Base-by-base conservation (phyloP, 2,888 invertebrate genomes). In the Orthosia gothica region DNA sequence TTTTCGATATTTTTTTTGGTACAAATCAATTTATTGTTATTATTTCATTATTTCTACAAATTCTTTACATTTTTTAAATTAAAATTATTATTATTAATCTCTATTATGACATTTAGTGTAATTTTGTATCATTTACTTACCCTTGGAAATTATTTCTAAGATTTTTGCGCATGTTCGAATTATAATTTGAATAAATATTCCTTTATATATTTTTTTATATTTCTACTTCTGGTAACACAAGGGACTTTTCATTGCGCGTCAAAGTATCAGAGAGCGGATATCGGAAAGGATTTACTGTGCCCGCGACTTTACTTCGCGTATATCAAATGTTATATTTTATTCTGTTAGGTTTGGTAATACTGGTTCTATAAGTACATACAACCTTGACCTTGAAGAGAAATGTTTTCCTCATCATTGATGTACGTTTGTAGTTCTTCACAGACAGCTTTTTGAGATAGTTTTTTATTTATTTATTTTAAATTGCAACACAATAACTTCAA, bases 201-300 rank as follows among this genome's bases (percentile, higher is more conserved):
- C n/a, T n/a, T n/a, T n/a, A n/a, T 49, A 0, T 23, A 4, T 52
- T 26, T 15, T 23, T 69, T 69, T 15, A 3, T 0, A 32, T 40
- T 15, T 13, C 4, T 13, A 9, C 3, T 7, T 16, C 59, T 74
- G 75, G 70, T n/a, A 45, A 72, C 71, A 68, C 61, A n/a, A 45
- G 47, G 47, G 45, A 57, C 23, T 23, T 70, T 52, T 40, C 26
- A 50, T n/a, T 58, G 13, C 52, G 16, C 18, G 18, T 49, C 54
- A 76, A 64, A 49, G 12, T 73, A 67, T 67, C 52, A n/a, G 23
- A 67, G 57, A 55, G 52, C n/a, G 65, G 16, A 65, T 89, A 86
- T 91, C 86, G 88, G 88, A 93, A 95, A 94, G 94, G 94, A 95
- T 94, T 94, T 93, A 91, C 88, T 90, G 87, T 92, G 91, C 90